These are phyloP conservation scores for Epizoanthus scotinus DNA, from an alignment of 92 coral and sea anemone genomes.

Conservation along the genomic window DNA sequence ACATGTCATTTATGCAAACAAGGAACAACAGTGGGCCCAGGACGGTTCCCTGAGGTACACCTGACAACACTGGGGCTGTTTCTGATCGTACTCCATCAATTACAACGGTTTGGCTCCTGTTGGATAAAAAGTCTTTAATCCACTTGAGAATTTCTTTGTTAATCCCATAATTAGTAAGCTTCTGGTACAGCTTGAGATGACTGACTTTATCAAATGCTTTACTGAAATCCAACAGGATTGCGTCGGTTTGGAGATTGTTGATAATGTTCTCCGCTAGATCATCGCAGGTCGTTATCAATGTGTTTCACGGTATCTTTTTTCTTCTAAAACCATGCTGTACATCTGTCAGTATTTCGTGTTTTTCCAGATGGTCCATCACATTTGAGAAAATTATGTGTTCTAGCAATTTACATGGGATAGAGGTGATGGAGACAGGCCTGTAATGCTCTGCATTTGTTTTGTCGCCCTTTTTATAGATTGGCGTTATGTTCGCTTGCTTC, in stretches of 20 bases:
- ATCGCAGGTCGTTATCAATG: background rate
- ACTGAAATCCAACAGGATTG: too few relatives aligned
- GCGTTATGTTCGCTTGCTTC: conserved; percentile 21
- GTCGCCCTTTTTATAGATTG: conserved; percentile 22
- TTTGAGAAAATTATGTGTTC: conserved; percentile 15
- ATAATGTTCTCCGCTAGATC: too few relatives aligned
- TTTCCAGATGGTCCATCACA: conserved; percentile 22
- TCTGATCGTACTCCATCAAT: too few relatives aligned
- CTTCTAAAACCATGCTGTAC: background rate
- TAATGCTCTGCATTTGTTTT: conserved; percentile 5
- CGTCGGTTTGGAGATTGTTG: too few relatives aligned
- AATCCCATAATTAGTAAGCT: too few relatives aligned
- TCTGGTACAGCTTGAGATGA: too few relatives aligned
- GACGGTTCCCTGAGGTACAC: too few relatives aligned
- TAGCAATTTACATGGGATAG: conserved; percentile 2
- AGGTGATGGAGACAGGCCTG: conserved; percentile 20
- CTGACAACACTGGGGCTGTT: too few relatives aligned
- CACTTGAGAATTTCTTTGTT: too few relatives aligned
- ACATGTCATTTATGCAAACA: conserved; percentile 5
- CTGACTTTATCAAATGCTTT: too few relatives aligned
- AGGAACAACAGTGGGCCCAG: too few relatives aligned
- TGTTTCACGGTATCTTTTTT: conserved; percentile 7
- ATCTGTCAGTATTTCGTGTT: conserved; percentile 15
- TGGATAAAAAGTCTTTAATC: too few relatives aligned
- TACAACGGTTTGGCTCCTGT: background rate